These are phyloP conservation scores for Sebastes umbrosus DNA, from an alignment of 2,797 vertebrate species.

Conservation along the genomic window DNA sequence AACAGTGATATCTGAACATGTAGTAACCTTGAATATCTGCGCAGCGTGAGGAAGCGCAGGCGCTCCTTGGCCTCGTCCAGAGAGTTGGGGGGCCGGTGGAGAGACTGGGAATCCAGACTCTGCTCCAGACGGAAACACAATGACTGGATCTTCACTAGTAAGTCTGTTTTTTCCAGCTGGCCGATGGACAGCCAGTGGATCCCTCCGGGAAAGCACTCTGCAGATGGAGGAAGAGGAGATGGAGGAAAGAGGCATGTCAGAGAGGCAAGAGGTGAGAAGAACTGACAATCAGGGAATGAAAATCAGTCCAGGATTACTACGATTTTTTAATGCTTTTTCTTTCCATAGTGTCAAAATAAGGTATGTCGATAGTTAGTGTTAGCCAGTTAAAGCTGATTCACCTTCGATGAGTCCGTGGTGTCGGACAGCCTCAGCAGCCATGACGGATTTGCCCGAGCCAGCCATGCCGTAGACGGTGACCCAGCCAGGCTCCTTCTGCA, in stretches of 20 bases:
- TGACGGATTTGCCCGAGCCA: slow-evolving; percentile 96
- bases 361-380: background rate
- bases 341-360: background rate
- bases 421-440: slow-evolving; percentile 92
- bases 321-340: background rate
- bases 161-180: slow-evolving; percentile 91
- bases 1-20: background rate
- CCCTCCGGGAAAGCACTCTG: slow-evolving; percentile 93
- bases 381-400: slow-evolving; percentile 57
- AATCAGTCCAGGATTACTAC: background rate
- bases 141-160: slow-evolving; percentile 94
- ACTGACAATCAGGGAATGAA: background rate
- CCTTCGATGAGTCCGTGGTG: slow-evolving; percentile 88
- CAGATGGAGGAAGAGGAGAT: no score
- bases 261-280: background rate
- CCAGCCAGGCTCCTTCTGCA: slow-evolving; percentile 89
- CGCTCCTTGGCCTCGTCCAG: slow-evolving; percentile 96
- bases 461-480: slow-evolving; percentile 97
- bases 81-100: slow-evolving; percentile 87
- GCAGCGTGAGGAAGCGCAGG: slow-evolving; percentile 90
- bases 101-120: slow-evolving; percentile 80
- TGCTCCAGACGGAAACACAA: slow-evolving; percentile 93
- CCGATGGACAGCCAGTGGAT: slow-evolving; percentile 96
- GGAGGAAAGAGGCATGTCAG: background rate
- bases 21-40: slow-evolving; percentile 84